Evolutionary conservation across 2,113 vertebrate species (phyloP).

Genomic region (Pangasianodon gigas): DNA sequence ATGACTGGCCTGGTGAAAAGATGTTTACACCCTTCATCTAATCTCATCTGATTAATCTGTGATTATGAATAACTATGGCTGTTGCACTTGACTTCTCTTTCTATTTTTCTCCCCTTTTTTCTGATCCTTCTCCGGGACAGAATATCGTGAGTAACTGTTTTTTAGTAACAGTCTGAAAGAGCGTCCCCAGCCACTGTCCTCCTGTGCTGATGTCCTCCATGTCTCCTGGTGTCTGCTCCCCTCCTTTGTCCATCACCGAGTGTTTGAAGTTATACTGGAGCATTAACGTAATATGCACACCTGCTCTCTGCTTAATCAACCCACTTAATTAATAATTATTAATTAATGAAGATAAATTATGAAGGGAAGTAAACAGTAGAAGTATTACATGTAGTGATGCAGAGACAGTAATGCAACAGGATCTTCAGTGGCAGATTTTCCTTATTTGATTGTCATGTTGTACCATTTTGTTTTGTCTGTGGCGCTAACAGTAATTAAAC

Average conservation of each 20-base stretch:
- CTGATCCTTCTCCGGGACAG: conserved; percentile 63
- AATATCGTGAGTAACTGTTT: conserved; percentile 85
- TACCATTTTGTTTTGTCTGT: background rate
- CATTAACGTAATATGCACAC: background rate
- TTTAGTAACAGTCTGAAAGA: conserved; percentile 10
- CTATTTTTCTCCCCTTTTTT: conserved; percentile 36
- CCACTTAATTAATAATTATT: background rate
- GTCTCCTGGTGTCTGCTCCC: conserved; percentile 53
- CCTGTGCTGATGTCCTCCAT: conserved; percentile 51
- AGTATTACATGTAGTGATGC: background rate
- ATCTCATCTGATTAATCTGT: background rate
- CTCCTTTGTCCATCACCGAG: conserved; percentile 52
- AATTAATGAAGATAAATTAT: background rate
- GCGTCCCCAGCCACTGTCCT: conserved; percentile 34
- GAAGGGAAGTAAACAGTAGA: background rate
- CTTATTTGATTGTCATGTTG: background rate
- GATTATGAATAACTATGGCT: background rate
- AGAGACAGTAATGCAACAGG: background rate
- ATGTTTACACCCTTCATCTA: background rate
- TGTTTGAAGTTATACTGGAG: conserved; percentile 61
- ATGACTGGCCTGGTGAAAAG: background rate
- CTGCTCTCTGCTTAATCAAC: background rate
- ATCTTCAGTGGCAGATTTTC: background rate
- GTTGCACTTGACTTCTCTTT: conserved; percentile 54
- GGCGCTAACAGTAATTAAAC: background rate